A percentile compares a stretch with the other conserved stretches of the same genome.
Evolutionary conservation across 2,113 vertebrate genomes (phyloP).

Genomic region (Rhinogobius similis): DNA sequence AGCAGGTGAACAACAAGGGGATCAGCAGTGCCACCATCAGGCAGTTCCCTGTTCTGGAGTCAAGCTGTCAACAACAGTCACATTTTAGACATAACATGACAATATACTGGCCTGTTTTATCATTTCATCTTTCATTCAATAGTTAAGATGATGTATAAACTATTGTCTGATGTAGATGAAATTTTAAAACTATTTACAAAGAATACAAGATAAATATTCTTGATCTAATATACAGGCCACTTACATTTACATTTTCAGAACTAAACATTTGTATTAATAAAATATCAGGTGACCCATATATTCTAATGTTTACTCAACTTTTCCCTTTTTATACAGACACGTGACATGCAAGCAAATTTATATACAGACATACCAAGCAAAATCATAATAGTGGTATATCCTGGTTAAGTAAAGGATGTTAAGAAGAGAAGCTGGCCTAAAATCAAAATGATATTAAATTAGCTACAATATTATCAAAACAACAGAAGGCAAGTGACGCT

Average conservation of each 20-base stretch:
- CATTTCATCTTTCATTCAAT: no score
- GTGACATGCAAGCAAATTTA: no score
- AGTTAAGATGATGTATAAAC: no score
- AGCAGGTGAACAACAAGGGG: conserved; percentile 35
- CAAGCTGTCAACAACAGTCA: conserved; percentile 29
- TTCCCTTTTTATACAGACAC: not conserved
- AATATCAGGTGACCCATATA: not conserved
- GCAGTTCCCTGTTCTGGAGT: conserved; percentile 6
- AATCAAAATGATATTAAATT: not conserved
- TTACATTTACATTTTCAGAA: conserved; percentile 12
- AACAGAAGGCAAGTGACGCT: not conserved
- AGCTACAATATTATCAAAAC: no score
- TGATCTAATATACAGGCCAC: no score
- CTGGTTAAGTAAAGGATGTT: not conserved
- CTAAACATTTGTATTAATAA: not conserved
- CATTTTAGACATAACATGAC: conserved; percentile 33
- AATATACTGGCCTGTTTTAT: conserved; percentile 29
- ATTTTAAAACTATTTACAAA: no score
- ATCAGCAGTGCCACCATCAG: conserved; percentile 5
- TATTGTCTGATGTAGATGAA: no score
- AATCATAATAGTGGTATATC: not conserved
- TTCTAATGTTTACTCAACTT: not conserved
- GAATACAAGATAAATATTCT: no score
- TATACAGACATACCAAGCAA: no score
- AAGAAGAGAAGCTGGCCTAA: no score